Percentiles rank a stretch among this genome's conserved stretches.
Conservation (phyloP, 2,888 invertebrate species). For the Heliconius hortense region DNA sequence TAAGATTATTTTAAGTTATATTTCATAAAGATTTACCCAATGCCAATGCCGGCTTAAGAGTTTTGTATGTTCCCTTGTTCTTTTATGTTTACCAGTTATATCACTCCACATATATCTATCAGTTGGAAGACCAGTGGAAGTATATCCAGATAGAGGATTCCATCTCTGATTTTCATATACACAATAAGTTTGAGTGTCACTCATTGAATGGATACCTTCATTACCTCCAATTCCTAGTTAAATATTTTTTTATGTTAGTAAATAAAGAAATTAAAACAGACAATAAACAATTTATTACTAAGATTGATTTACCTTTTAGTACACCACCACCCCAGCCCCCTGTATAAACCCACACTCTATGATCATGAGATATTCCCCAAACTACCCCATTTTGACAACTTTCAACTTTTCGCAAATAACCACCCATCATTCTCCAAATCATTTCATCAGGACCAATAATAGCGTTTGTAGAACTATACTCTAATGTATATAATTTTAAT, state of each 20-base stretch:
- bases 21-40: conserved; percentile 83
- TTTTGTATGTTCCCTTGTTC: conserved; percentile 93
- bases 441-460: conserved; percentile 89
- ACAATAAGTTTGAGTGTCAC: conserved; percentile 92
- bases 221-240: conserved; percentile 66
- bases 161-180: conserved; percentile 97
- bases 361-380: conserved; percentile 96
- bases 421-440: conserved; percentile 94
- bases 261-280: not conserved
- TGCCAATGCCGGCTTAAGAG: conserved; percentile 93
- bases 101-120: conserved; percentile 97
- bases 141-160: conserved; percentile 95
- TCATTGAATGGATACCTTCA: conserved; percentile 85
- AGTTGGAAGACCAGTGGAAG: conserved; percentile 91
- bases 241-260: conserved; percentile 28
- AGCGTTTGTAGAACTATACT: conserved; percentile 83
- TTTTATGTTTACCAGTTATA: conserved; percentile 89
- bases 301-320: conserved; percentile 81
- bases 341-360: conserved; percentile 94
- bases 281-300: not conserved
- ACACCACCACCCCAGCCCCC: conserved; percentile 94
- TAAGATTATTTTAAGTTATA: not conserved
- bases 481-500: conserved; percentile 86
- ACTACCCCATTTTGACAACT: conserved; percentile 89
- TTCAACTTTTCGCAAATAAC: conserved; percentile 91